A percentile compares a stretch with the other conserved stretches of the same genome.
Conservation (phyloP, 2,797 vertebrate species). For the Danio tinwini region DNA sequence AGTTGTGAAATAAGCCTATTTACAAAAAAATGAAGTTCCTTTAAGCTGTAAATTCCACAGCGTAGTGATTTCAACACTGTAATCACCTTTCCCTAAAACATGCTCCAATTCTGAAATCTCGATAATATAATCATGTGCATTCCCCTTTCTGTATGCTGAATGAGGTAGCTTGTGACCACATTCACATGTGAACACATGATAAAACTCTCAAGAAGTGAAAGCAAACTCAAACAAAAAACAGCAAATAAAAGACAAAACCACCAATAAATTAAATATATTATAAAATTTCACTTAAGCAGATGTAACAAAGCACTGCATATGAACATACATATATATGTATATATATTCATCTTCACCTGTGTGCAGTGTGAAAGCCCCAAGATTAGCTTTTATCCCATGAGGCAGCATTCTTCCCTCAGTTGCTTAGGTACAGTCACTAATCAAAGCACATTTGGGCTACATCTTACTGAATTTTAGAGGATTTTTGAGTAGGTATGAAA, state of each 20-base stretch:
- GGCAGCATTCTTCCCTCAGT: background rate
- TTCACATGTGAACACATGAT: background rate
- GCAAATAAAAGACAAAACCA: no score
- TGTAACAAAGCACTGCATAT: background rate
- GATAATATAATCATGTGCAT: background rate
- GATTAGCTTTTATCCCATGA: background rate
- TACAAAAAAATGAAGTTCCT: no score
- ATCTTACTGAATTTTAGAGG: background rate
- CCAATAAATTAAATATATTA: background rate
- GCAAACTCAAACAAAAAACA: background rate
- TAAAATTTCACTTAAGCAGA: background rate
- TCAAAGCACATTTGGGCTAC: background rate
- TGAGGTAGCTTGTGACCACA: background rate
- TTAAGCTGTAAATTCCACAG: constrained; percentile 11
- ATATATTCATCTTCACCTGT: background rate
- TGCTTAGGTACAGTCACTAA: constrained; percentile 19
- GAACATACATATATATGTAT: no score
- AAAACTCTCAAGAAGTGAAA: background rate
- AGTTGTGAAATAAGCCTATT: no score
- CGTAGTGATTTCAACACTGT: background rate
- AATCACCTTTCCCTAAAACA: background rate
- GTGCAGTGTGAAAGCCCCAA: background rate
- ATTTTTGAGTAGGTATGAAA: background rate
- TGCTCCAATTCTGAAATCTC: background rate
- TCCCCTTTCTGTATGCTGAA: background rate